These are phyloP conservation scores for Spinus pinus DNA, from an alignment of 2,797 vertebrate species.

Conservation along the genomic window DNA sequence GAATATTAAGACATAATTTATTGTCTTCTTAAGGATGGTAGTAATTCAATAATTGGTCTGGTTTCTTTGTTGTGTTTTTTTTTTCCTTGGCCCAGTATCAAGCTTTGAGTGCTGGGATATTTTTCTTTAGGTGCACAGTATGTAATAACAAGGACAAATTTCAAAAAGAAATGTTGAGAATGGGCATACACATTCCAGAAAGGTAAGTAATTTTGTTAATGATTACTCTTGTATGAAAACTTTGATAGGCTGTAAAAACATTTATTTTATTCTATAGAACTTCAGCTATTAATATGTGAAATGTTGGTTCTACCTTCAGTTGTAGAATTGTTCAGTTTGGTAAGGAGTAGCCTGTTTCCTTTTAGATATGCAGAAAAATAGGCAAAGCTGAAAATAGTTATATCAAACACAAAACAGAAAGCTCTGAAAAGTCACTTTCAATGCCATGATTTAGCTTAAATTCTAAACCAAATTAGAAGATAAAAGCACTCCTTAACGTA, in stretches of 20 bases:
- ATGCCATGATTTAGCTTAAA: not conserved
- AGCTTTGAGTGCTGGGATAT: constrained; percentile 91
- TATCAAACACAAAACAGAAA: not conserved
- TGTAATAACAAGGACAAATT: constrained; percentile 93
- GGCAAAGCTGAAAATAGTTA: not conserved
- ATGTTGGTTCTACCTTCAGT: not conserved
- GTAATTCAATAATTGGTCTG: constrained; percentile 23
- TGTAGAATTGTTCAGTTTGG: not conserved
- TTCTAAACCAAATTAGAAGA: not conserved
- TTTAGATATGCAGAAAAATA: not conserved
- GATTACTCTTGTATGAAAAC: not conserved
- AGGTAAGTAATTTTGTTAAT: constrained; percentile 76
- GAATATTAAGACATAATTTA: not conserved
- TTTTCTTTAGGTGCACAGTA: constrained; percentile 95
- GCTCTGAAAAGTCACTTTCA: not conserved
- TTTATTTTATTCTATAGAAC: not conserved
- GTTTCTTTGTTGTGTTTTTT: not conserved
- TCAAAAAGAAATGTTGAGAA: constrained; percentile 93
- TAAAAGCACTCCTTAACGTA: not conserved
- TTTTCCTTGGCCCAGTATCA: constrained; percentile 77
- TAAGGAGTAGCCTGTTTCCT: not conserved
- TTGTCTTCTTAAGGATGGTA: not conserved
- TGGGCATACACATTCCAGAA: constrained; percentile 96
- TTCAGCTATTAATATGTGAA: not conserved
- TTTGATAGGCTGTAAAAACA: not conserved